Percentiles rank a stretch among this genome's conserved stretches.
Conservation (phyloP, 2,888 invertebrate species). For the Nipponacmea schrenckii region DNA sequence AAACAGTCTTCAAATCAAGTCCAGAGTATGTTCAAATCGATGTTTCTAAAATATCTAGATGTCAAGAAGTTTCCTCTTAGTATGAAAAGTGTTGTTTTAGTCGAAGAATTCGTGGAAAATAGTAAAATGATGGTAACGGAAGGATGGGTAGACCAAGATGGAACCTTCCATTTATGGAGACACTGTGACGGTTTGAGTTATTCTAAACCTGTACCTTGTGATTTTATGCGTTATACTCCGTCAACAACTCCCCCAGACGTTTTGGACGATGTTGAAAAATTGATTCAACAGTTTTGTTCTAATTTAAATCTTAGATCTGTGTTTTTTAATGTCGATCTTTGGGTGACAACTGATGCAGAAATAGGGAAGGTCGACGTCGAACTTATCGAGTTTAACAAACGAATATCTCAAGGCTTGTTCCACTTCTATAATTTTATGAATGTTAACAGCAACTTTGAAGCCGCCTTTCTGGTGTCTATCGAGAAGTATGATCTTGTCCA, state of each 20-base stretch:
- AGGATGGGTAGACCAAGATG: not conserved
- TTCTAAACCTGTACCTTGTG: not conserved
- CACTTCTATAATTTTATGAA: too few species aligned
- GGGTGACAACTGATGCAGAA: too few species aligned
- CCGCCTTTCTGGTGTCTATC: not conserved
- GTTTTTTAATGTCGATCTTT: slow-evolving; percentile 2
- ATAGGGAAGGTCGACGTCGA: too few species aligned
- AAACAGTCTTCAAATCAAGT: not conserved
- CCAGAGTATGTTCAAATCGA: not conserved
- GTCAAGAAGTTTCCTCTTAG: not conserved
- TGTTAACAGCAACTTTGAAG: not conserved
- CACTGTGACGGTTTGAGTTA: not conserved
- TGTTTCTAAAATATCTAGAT: not conserved
- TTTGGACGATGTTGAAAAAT: not conserved
- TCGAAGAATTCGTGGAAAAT: not conserved
- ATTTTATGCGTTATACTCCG: not conserved
- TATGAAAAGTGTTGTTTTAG: not conserved
- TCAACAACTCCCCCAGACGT: not conserved
- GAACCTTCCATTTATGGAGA: too few species aligned
- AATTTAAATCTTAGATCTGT: not conserved
- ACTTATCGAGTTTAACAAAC: too few species aligned
- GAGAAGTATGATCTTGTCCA: not conserved
- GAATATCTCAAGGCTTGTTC: too few species aligned
- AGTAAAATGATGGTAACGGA: not conserved
- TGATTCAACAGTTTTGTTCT: not conserved